Evolutionary conservation across 2,888 invertebrate genomes (phyloP).

Genomic region (Apodemia duryi): DNA sequence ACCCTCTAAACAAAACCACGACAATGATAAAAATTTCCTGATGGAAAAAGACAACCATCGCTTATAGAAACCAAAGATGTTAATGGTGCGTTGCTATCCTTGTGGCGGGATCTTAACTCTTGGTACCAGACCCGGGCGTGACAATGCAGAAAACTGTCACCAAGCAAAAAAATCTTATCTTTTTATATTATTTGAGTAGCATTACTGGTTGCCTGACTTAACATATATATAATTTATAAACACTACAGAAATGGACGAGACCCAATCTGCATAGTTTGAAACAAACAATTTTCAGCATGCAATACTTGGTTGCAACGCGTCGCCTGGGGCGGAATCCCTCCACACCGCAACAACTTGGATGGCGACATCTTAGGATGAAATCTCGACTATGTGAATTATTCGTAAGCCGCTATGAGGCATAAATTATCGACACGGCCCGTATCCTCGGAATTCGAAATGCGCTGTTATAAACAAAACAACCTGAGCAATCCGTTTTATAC

Average conservation of each 20-base stretch:
- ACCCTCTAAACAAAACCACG: too few relatives aligned
- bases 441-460: conserved; percentile 38
- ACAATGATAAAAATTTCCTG: too few relatives aligned
- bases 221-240: background rate
- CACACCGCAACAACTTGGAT: conserved; percentile 36
- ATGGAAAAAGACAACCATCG: too few relatives aligned
- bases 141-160: too few relatives aligned
- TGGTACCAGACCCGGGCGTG: too few relatives aligned
- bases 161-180: too few relatives aligned
- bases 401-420: conserved; percentile 47
- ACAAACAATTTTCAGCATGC: conserved; percentile 20
- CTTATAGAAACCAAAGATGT: too few relatives aligned
- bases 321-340: conserved; percentile 43
- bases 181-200: too few relatives aligned
- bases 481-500: background rate
- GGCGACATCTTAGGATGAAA: conserved; percentile 49
- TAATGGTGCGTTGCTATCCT: too few relatives aligned
- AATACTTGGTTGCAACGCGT: conserved; percentile 36
- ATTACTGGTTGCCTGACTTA: too few relatives aligned
- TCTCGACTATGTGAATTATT: conserved; percentile 60
- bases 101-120: too few relatives aligned
- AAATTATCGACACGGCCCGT: conserved; percentile 51
- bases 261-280: conserved; percentile 19
- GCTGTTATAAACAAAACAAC: background rate
- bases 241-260: conserved; percentile 2